phyloP scores from a whole-genome alignment of 2,888 invertebrate genomes.

The Netelia melanura region DNA sequence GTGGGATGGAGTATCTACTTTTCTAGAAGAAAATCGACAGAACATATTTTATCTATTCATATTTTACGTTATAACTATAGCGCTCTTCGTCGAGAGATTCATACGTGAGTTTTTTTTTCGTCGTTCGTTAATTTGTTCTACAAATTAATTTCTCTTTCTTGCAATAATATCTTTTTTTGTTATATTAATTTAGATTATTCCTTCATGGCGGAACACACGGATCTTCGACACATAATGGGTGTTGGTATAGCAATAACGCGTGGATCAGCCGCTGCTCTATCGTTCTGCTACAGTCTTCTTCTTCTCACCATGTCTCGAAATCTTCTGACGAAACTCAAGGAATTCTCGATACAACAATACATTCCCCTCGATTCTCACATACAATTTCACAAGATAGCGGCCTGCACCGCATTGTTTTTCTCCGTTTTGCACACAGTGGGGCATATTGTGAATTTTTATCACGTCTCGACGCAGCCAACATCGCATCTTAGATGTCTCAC shows the following conservation, averaged over 20 bases:
- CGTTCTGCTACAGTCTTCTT: slow-evolving; percentile 96
- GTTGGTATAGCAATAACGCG: slow-evolving; percentile 98
- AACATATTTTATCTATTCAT: slow-evolving; percentile 98
- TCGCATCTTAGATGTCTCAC: slow-evolving; percentile 97
- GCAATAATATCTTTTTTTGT: neutral
- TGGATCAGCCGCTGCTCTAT: slow-evolving; percentile 96
- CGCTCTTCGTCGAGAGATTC: slow-evolving; percentile 97
- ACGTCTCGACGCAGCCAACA: slow-evolving; percentile 97
- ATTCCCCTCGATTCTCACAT: slow-evolving; percentile 97
- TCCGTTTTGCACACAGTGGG: slow-evolving; percentile 96
- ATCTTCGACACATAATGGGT: slow-evolving; percentile 98
- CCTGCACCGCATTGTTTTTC: slow-evolving; percentile 97
- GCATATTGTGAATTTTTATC: slow-evolving; percentile 98
- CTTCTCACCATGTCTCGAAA: slow-evolving; percentile 97
- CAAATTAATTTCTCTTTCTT: neutral
- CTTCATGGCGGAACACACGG: slow-evolving; percentile 98
- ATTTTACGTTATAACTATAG: slow-evolving; percentile 97
- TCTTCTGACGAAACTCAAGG: slow-evolving; percentile 96
- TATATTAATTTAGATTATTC: slow-evolving; percentile 90
- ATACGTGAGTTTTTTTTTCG: slow-evolving; percentile 89
- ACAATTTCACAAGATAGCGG: slow-evolving; percentile 98
- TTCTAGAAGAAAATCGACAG: slow-evolving; percentile 97
- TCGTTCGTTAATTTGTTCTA: neutral
- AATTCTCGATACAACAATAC: slow-evolving; percentile 97
- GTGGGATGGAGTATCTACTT: slow-evolving; percentile 95